Conservation (phyloP, 2,113 vertebrate species). For the Seriola rivoliana region DNA sequence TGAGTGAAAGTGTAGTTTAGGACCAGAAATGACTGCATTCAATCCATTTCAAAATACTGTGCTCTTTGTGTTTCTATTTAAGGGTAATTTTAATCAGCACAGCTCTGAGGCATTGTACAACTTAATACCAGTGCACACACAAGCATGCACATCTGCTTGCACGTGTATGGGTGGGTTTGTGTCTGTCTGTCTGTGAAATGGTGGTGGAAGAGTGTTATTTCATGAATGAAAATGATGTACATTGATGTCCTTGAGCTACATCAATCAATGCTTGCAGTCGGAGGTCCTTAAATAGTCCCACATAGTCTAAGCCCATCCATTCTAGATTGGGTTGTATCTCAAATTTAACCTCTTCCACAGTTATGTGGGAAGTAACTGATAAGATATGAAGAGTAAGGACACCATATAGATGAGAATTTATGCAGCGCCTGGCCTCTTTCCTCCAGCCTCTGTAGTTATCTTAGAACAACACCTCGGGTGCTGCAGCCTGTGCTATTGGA, state of each 20-base stretch:
- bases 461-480: constrained; percentile 60
- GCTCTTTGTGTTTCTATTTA: constrained; percentile 36
- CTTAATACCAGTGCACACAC: constrained; percentile 42
- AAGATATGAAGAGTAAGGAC: constrained; percentile 52
- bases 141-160: constrained; percentile 36
- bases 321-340: constrained; percentile 40
- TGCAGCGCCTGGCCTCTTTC: constrained; percentile 64
- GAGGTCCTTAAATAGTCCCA: constrained; percentile 56
- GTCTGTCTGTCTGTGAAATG: not conserved
- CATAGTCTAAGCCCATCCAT: constrained; percentile 30
- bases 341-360: constrained; percentile 43
- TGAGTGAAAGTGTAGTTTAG: not conserved
- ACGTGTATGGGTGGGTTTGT: constrained; percentile 14
- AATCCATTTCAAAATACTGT: not conserved
- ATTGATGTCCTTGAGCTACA: constrained; percentile 47
- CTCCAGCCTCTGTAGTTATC: constrained; percentile 57
- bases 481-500: constrained; percentile 53
- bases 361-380: constrained; percentile 57
- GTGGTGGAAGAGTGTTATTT: constrained; percentile 38
- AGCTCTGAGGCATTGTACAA: constrained; percentile 34
- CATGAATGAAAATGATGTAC: constrained; percentile 64
- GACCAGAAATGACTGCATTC: not conserved
- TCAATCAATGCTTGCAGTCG: constrained; percentile 61
- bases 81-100: constrained; percentile 32
- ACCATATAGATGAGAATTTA: constrained; percentile 53